Evolutionary conservation across 2,888 invertebrate genomes (phyloP), one percentile per base, ranked within the genome.

Genomic region (Hypercompe scribonia): DNA sequence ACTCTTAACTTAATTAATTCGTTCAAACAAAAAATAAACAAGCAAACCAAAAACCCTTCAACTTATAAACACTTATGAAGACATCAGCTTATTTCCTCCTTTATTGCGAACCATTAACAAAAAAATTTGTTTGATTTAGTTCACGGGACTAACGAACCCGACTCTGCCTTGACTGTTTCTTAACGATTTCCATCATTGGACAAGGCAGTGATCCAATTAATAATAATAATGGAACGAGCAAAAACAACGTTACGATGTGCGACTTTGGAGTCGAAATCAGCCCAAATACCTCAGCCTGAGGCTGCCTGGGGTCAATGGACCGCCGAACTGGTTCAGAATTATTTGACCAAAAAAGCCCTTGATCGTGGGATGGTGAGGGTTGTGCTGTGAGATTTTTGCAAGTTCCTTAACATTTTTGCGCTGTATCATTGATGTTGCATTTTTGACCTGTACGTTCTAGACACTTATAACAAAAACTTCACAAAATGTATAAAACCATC

Each of bases 191-290:
- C 90, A 88, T 89, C 88, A 87, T 88, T 88, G 91, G 87, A 88
- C 90, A 87, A 83, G 84, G 87, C 89, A 82, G 88, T 93, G 95
- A 92, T 94, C 94, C 95, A 95, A 94, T 95, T 95, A 95, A 94
- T 95, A 95, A 93, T 92, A 94, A 94, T 93, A 93, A 91, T 87
- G 90, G 85, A 84, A 85, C 85, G 80, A 76, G 90, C 90, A 94
- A 94, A 94, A 95, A 93, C 93, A 92, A 92, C 87, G 91, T 90
- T 89, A 89, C 92, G 89, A 91, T 85, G 93, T 94, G 94, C 93
- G 93, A 95, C 92, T 94, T 93, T 91, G 89, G 91, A 87, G 81
- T 89, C 92, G 89, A 93, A 95, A 93, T 94, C 91, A 89, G 92
- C 91, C 87, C 90, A 92, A 92, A 94, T 93, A 89, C 94, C 91